Evolutionary conservation across 2,113 vertebrate species (phyloP).

Genomic region (Lampris incognitus): DNA sequence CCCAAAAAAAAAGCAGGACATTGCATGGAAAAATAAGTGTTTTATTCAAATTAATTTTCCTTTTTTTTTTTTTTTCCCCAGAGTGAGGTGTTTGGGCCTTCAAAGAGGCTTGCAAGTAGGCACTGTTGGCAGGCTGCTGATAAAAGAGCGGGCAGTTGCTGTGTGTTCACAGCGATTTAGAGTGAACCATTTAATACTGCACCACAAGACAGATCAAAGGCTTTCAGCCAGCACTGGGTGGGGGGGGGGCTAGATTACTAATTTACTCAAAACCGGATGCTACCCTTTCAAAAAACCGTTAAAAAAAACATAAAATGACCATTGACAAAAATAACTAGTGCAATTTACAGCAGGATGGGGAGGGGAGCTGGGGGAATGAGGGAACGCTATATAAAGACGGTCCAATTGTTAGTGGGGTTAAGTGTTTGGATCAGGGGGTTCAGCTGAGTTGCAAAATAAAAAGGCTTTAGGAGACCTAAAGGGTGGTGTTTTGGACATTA

Average conservation of each 20-base stretch:
- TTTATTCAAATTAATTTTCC: background rate
- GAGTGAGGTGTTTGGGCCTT: constrained; percentile 51
- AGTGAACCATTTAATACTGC: constrained; percentile 68
- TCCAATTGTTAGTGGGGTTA: constrained; percentile 60
- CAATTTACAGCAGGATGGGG: constrained; percentile 21
- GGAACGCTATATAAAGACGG: constrained; percentile 30
- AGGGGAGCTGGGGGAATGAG: background rate
- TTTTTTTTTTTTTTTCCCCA: constrained; percentile 35
- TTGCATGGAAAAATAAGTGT: background rate
- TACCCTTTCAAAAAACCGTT: constrained; percentile 18
- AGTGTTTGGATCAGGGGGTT: constrained; percentile 58
- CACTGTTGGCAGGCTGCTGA: constrained; percentile 54
- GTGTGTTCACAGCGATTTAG: constrained; percentile 62
- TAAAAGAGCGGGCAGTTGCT: constrained; percentile 66
- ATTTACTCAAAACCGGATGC: constrained; percentile 68
- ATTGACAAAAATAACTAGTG: constrained; percentile 37
- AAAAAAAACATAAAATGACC: constrained; percentile 42
- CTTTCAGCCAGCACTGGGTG: constrained; percentile 35
- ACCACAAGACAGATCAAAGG: constrained; percentile 72
- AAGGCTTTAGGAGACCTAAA: constrained; percentile 45
- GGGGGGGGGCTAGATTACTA: constrained; percentile 63
- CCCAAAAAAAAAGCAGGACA: constrained; percentile 4
- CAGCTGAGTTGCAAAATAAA: constrained; percentile 61
- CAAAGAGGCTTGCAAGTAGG: constrained; percentile 57
- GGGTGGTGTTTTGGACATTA: constrained; percentile 51